Evolutionary conservation across 2,113 vertebrate genomes (phyloP).

Genomic region (Rhinolophus sinicus): DNA sequence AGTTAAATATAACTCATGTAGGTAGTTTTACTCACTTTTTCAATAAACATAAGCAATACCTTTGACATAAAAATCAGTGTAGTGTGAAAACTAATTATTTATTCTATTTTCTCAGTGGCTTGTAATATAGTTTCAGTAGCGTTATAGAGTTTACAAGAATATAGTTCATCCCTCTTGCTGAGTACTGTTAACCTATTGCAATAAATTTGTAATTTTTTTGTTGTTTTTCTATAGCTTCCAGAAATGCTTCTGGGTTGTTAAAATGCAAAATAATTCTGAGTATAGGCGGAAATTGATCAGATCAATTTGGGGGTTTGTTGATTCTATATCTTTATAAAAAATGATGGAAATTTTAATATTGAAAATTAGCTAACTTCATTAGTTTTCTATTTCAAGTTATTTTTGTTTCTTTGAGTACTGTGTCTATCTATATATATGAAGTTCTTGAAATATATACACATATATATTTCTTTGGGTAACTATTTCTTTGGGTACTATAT

Average conservation of each 20-base stretch:
- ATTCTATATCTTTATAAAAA: conserved; percentile 22
- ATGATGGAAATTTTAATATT: not conserved
- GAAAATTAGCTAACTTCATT: not conserved
- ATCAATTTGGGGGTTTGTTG: not conserved
- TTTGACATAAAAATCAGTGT: conserved; percentile 82
- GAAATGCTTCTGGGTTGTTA: conserved; percentile 23
- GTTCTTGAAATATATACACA: no score
- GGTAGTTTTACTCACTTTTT: conserved; percentile 77
- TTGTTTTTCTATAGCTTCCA: not conserved
- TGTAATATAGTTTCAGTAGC: conserved; percentile 68
- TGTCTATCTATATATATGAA: no score
- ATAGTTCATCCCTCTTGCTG: conserved; percentile 1
- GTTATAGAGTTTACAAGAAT: conserved; percentile 67
- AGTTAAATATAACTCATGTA: conserved; percentile 72
- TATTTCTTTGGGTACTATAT: no score
- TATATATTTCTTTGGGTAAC: no score
- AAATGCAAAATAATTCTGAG: conserved; percentile 32
- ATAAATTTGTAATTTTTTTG: not conserved
- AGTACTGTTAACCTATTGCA: conserved; percentile 43
- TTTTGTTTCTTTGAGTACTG: not conserved
- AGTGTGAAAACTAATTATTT: conserved; percentile 85
- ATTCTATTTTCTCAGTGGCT: conserved; percentile 80
- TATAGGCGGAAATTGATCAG: not conserved
- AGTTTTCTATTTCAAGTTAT: not conserved
- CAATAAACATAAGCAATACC: conserved; percentile 72